Base-by-base conservation (phyloP, 2,888 invertebrate species). In the Hipparchia sbordonii region DNA sequence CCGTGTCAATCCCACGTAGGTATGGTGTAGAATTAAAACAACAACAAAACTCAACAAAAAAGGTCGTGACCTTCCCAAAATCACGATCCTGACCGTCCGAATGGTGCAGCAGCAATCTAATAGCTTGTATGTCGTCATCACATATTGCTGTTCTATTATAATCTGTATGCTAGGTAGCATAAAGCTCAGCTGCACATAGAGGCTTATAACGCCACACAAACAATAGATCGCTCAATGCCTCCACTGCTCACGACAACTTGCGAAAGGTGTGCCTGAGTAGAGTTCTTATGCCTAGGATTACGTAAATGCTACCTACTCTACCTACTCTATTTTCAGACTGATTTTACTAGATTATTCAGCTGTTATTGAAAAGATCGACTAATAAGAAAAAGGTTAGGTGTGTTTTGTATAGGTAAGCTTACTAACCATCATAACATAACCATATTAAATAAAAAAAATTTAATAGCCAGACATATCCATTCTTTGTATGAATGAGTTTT, bases 161-260 rank as follows among this genome's bases (percentile, higher is more conserved):
- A 45, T 23, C 72, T 45, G 68, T 74, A 74, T 73, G 12, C 12
- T 12, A 2, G 13, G n/a, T 2, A 0, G 0, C 4, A 70, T 76
- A 77, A 70, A 54, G 71, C 59, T 62, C 60, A 69, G 23, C 71
- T 72, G 65, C 45, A 12, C 23, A 69, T 12, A 9, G 13, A 48
- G 10, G 33, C 10, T 54, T 54, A 63, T 60, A 57, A 56, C 65
- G 69, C 74, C 69, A 71, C 66, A 73, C 61, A 62, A 79, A 92
- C 90, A 92, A 91, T 91, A 88, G 87, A 86, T 83, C 83, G 82
- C 82, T 90, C 88, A 89, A 90, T 89, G 90, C 89, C 89, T 83
- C 80, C 79, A 81, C 79, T 81, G 80, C 87, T 87, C 90, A 92
- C 91, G 91, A 90, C 85, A 86, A 87, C 86, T 92, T 90, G 87